Percentiles rank a stretch among this genome's conserved stretches.
phyloP scores from a whole-genome alignment of 2,113 vertebrate species.

The Pachypanchax playfairii region DNA sequence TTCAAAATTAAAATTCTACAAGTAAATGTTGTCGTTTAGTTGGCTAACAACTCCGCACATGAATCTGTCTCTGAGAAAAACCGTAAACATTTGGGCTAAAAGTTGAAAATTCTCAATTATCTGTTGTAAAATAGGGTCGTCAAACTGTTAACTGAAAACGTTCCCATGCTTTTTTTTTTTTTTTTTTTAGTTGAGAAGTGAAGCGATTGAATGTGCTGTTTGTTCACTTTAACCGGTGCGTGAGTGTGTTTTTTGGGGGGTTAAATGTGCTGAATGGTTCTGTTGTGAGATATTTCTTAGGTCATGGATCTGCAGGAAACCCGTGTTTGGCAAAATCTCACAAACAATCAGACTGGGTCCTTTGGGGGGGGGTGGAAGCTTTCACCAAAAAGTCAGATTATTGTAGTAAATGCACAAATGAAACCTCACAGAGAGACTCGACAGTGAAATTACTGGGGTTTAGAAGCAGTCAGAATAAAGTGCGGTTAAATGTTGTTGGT shows the following conservation, averaged over 20 bases:
- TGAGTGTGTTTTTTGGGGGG: not conserved
- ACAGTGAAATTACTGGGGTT: conserved; percentile 27
- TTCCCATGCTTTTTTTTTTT: not conserved
- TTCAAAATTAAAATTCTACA: not conserved
- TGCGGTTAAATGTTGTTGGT: conserved; percentile 48
- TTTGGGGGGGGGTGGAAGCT: conserved; percentile 18
- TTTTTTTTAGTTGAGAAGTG: not conserved
- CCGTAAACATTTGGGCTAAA: not conserved
- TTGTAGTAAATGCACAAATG: conserved; percentile 23
- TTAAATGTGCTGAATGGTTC: conserved; percentile 30
- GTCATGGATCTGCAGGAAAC: conserved; percentile 41
- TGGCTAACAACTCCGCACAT: not conserved
- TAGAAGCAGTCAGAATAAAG: conserved; percentile 45
- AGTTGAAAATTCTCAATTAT: too few relatives aligned
- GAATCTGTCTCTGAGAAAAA: not conserved
- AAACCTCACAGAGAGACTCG: conserved; percentile 23
- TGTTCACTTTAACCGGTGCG: conserved; percentile 4
- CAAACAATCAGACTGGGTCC: conserved; percentile 40
- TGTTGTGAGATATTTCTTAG: conserved; percentile 27
- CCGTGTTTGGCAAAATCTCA: conserved; percentile 37
- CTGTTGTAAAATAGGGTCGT: too few relatives aligned
- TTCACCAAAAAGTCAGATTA: conserved; percentile 34
- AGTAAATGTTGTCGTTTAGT: not conserved
- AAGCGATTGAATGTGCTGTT: not conserved
- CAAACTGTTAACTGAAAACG: not conserved